These are phyloP conservation scores for Triops longicaudatus DNA, from an alignment of 1,140 invertebrate genomes.

Conservation along the genomic window DNA sequence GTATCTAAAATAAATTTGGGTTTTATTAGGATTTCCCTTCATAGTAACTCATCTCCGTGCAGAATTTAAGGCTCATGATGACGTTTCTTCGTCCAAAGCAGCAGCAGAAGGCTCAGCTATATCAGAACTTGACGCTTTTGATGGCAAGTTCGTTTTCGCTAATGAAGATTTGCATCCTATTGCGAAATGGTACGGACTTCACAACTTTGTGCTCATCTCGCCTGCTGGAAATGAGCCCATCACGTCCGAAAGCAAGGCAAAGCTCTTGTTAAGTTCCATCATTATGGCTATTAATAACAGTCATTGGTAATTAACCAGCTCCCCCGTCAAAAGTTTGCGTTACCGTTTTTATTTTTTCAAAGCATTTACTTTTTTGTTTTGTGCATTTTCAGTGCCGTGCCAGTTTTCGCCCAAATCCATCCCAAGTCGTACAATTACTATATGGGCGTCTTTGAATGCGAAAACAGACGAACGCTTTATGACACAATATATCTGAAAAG, in stretches of 20 bases:
- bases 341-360: no score
- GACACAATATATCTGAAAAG: conserved; percentile 80
- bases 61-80: conserved; percentile 26
- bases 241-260: conserved; percentile 66
- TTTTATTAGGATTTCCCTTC: conserved; percentile 24
- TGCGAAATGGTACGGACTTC: conserved; percentile 57
- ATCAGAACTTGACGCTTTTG: not conserved
- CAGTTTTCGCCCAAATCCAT: conserved; percentile 77
- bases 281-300: conserved; percentile 75
- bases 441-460: conserved; percentile 60
- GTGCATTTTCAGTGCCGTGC: conserved; percentile 59
- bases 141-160: conserved; percentile 11
- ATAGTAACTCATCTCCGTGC: conserved; percentile 30
- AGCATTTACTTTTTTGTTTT: conserved; percentile 29
- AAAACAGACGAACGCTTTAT: conserved; percentile 64
- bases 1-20: not conserved
- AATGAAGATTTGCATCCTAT: conserved; percentile 42
- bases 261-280: conserved; percentile 74
- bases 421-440: conserved; percentile 73
- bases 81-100: conserved; percentile 22
- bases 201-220: conserved; percentile 70
- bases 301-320: conserved; percentile 48
- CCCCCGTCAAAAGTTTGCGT: conserved; percentile 25
- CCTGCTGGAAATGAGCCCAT: conserved; percentile 51
- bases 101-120: not conserved